Percentiles rank a stretch among this genome's conserved stretches.
Evolutionary conservation across 1,140 invertebrate genomes (phyloP).

Genomic region (Papilio polytes): DNA sequence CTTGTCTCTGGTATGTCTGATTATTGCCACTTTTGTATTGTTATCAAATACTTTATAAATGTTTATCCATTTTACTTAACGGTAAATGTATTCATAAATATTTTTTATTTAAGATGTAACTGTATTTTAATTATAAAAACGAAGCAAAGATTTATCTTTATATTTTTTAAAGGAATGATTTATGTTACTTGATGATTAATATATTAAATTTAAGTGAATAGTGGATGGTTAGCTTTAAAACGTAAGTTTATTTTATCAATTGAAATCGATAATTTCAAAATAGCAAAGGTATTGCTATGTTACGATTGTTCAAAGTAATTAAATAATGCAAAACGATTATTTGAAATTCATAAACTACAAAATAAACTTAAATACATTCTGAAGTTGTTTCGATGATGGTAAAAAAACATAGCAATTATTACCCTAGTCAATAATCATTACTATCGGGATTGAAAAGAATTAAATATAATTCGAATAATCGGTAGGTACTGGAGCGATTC

Average conservation of each 20-base stretch:
- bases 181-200: slow-evolving; percentile 28
- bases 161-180: slow-evolving; percentile 11
- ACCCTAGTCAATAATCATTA: slow-evolving; percentile 49
- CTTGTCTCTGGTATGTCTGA: slow-evolving; percentile 66
- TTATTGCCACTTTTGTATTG: slow-evolving; percentile 20
- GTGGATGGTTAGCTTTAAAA: background rate
- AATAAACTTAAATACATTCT: background rate
- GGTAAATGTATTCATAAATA: slow-evolving; percentile 4
- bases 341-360: background rate
- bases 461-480: slow-evolving; percentile 83
- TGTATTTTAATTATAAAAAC: slow-evolving; percentile 19
- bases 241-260: background rate
- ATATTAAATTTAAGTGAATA: background rate
- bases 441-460: slow-evolving; percentile 78
- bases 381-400: slow-evolving; percentile 44
- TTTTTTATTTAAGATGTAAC: slow-evolving; percentile 15
- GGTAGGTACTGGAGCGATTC: slow-evolving; percentile 70
- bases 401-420: slow-evolving; percentile 24
- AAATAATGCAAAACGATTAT: background rate
- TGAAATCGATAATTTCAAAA: background rate
- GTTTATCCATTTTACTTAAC: slow-evolving; percentile 23
- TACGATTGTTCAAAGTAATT: background rate
- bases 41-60: slow-evolving; percentile 23
- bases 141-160: background rate
- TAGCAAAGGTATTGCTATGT: background rate